phyloP scores from a whole-genome alignment of 1,140 invertebrate genomes.

The Musca vetustissima region DNA sequence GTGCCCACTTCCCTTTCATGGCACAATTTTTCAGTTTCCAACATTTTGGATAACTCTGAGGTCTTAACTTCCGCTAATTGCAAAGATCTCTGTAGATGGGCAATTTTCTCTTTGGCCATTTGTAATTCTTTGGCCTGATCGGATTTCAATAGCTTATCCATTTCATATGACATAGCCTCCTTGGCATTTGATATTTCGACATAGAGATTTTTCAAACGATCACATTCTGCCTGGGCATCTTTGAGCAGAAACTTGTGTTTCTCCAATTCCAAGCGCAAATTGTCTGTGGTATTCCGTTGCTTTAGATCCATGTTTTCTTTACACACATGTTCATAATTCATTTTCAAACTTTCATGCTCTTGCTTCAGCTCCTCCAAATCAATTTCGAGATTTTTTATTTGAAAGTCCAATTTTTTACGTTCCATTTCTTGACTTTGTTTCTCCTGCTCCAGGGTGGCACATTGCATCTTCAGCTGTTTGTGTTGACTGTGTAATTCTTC shows the following conservation, averaged over 20 bases:
- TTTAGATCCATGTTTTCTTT: constrained; percentile 40
- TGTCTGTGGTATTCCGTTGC: constrained; percentile 32
- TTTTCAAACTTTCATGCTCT: constrained; percentile 36
- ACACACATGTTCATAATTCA: constrained; percentile 35
- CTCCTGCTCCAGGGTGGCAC: neutral
- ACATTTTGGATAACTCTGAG: constrained; percentile 43
- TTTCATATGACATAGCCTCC: constrained; percentile 40
- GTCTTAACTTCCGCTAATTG: constrained; percentile 46
- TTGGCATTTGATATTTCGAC: constrained; percentile 48
- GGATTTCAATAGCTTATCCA: constrained; percentile 37
- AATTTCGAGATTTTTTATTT: constrained; percentile 33
- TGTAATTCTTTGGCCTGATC: constrained; percentile 44
- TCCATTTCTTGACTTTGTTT: constrained; percentile 10
- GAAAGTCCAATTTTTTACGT: constrained; percentile 29
- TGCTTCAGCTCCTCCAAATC: constrained; percentile 38
- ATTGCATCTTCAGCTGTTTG: constrained; percentile 28
- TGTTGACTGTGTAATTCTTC: constrained; percentile 29
- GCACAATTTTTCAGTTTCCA: constrained; percentile 40
- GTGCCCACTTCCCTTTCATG: constrained; percentile 42
- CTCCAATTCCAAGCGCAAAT: constrained; percentile 41
- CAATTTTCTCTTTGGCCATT: constrained; percentile 38
- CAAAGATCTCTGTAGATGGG: constrained; percentile 36
- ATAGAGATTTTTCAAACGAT: constrained; percentile 48
- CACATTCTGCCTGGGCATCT: constrained; percentile 46
- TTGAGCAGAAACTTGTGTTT: constrained; percentile 46